phyloP scores from a whole-genome alignment of 2,113 vertebrate species.

The Vireo altiloquus region DNA sequence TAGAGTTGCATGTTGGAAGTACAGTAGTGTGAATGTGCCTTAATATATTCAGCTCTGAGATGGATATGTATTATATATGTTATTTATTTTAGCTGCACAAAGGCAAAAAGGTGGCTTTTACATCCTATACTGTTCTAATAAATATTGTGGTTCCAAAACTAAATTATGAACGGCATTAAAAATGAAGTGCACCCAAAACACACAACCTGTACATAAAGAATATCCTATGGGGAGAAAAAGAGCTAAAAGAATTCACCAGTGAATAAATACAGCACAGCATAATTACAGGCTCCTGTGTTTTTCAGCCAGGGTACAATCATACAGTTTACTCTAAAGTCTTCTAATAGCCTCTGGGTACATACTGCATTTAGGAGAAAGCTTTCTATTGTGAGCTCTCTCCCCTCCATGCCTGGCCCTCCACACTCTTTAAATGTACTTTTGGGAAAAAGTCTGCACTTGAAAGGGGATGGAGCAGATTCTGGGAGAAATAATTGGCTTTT shows the following conservation, averaged over 20 bases:
- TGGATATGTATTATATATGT: conserved; percentile 47
- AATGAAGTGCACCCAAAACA: conserved; percentile 54
- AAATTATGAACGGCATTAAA: conserved; percentile 58
- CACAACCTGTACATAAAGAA: conserved; percentile 33
- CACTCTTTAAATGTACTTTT: neutral
- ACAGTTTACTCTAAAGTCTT: conserved; percentile 43
- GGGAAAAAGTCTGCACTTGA: conserved; percentile 18
- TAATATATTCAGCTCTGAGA: conserved; percentile 39
- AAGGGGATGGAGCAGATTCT: neutral
- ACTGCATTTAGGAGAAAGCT: conserved; percentile 19
- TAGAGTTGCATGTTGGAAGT: neutral
- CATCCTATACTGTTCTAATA: conserved; percentile 40
- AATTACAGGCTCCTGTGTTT: conserved; percentile 42
- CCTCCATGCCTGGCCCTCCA: neutral
- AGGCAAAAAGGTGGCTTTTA: conserved; percentile 63
- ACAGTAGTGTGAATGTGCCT: neutral
- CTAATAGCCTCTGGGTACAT: conserved; percentile 44
- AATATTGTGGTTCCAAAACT: conserved; percentile 39
- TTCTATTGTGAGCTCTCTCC: neutral
- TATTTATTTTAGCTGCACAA: conserved; percentile 66
- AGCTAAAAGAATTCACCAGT: conserved; percentile 36
- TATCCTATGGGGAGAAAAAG: neutral
- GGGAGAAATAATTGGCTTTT: neutral
- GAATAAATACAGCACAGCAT: conserved; percentile 49
- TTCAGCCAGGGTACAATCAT: conserved; percentile 28